phyloP scores from a whole-genome alignment of 2,113 vertebrate species.

The Dunckerocampus dactyliophorus region DNA sequence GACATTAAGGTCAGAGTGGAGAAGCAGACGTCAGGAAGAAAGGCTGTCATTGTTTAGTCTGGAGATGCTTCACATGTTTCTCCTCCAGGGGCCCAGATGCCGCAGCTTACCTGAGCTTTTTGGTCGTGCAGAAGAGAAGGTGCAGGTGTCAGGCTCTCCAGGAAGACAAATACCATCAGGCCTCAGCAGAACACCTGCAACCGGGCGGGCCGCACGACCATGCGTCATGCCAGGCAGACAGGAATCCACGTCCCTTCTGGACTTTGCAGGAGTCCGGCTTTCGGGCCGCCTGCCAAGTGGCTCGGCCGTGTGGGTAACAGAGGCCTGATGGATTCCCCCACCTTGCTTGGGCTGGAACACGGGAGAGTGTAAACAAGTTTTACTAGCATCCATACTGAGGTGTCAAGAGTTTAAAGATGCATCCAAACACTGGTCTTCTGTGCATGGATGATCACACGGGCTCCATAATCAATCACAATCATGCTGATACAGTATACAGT shows the following conservation, averaged over 20 bases:
- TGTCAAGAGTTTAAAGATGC: not conserved
- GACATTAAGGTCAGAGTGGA: conserved; percentile 46
- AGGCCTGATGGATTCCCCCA: conserved; percentile 33
- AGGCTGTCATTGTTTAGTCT: conserved; percentile 78
- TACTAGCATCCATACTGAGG: not conserved
- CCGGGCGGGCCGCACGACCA: too few species aligned
- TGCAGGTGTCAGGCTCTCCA: conserved; percentile 71
- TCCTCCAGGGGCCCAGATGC: conserved; percentile 77
- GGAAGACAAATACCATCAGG: conserved; percentile 68
- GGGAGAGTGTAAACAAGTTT: not conserved
- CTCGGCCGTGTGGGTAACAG: conserved; percentile 45
- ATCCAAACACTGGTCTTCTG: too few species aligned
- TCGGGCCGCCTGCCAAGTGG: conserved; percentile 33
- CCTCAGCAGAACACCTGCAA: conserved; percentile 67
- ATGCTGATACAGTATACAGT: too few species aligned
- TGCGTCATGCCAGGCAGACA: not conserved
- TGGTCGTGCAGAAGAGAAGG: conserved; percentile 69
- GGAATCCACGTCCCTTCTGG: not conserved
- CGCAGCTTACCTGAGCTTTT: conserved; percentile 79
- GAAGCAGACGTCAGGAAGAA: conserved; percentile 81
- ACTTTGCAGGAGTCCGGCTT: conserved; percentile 31
- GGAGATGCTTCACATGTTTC: conserved; percentile 74
- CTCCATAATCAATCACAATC: too few species aligned
- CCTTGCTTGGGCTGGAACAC: conserved; percentile 26
- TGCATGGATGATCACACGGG: too few species aligned